Percentiles rank a stretch among this genome's conserved stretches.
Evolutionary conservation across 2,113 vertebrate species (phyloP).

Genomic region (Podiceps cristatus): DNA sequence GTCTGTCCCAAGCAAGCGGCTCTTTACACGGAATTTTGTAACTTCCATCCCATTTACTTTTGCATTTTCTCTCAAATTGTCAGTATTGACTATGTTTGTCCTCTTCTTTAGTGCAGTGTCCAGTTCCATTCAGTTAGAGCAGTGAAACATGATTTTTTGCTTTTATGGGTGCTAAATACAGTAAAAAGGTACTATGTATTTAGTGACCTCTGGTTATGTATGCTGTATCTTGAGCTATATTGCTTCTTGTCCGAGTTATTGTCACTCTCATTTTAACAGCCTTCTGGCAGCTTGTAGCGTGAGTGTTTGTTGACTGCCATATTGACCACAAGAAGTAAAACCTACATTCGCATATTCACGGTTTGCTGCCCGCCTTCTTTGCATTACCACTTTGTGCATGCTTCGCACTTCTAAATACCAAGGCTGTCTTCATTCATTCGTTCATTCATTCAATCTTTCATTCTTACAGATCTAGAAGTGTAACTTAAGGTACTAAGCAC

Average conservation of each 20-base stretch:
- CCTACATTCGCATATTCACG: background rate
- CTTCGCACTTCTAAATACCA: constrained; percentile 13
- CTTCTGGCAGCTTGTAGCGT: background rate
- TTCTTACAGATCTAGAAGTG: background rate
- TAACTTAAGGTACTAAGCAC: background rate
- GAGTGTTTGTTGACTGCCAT: constrained; percentile 1
- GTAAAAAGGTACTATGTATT: background rate
- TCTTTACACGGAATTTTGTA: background rate
- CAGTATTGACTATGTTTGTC: background rate
- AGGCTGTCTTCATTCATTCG: background rate
- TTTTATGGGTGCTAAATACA: background rate
- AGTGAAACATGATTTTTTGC: background rate
- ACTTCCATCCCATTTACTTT: background rate
- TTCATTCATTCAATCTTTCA: background rate
- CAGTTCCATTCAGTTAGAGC: background rate
- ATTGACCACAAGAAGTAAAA: background rate
- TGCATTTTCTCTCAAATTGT: background rate
- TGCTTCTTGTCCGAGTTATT: background rate
- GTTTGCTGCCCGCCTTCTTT: constrained; percentile 9
- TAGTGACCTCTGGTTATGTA: background rate
- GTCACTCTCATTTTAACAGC: background rate
- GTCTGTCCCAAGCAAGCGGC: accelerated
- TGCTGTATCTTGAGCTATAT: background rate
- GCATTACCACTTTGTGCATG: background rate
- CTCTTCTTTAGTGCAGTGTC: background rate